Evolutionary conservation across 2,888 invertebrate species (phyloP).

Genomic region (Ceraclea dissimilis): DNA sequence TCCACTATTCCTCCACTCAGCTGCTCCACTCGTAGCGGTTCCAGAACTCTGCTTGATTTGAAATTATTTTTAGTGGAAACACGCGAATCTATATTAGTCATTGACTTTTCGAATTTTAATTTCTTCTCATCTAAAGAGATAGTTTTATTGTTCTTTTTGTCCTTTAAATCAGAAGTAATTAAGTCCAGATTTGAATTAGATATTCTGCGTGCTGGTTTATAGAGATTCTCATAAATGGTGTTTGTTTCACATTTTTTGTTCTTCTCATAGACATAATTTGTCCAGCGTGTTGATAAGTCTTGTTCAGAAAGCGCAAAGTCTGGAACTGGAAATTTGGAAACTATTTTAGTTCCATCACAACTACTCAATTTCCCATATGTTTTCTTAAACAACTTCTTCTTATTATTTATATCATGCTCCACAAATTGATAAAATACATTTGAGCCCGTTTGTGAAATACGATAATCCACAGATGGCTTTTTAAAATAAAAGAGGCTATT

Average conservation of each 20-base stretch:
- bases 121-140: slow-evolving; percentile 23
- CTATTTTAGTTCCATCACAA: slow-evolving; percentile 10
- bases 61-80: slow-evolving; percentile 28
- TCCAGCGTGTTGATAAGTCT: slow-evolving; percentile 25
- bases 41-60: slow-evolving; percentile 13
- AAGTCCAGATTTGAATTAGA: slow-evolving; percentile 26
- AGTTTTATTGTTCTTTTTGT: slow-evolving; percentile 27
- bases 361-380: slow-evolving; percentile 14
- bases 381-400: slow-evolving; percentile 23
- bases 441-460: slow-evolving; percentile 19
- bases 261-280: slow-evolving; percentile 25
- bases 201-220: slow-evolving; percentile 26
- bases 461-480: slow-evolving; percentile 17
- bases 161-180: slow-evolving; percentile 27
- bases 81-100: background rate
- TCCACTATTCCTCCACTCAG: slow-evolving; percentile 19
- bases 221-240: slow-evolving; percentile 30
- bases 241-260: slow-evolving; percentile 27
- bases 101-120: slow-evolving; percentile 20
- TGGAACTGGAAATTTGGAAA: slow-evolving; percentile 27
- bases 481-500: slow-evolving; percentile 27
- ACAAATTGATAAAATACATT: slow-evolving; percentile 14
- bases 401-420: slow-evolving; percentile 22
- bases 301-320: slow-evolving; percentile 30
- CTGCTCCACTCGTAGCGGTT: no score